Evolutionary conservation across 1,140 invertebrate species (phyloP).

Genomic region (Charaxes varanes): DNA sequence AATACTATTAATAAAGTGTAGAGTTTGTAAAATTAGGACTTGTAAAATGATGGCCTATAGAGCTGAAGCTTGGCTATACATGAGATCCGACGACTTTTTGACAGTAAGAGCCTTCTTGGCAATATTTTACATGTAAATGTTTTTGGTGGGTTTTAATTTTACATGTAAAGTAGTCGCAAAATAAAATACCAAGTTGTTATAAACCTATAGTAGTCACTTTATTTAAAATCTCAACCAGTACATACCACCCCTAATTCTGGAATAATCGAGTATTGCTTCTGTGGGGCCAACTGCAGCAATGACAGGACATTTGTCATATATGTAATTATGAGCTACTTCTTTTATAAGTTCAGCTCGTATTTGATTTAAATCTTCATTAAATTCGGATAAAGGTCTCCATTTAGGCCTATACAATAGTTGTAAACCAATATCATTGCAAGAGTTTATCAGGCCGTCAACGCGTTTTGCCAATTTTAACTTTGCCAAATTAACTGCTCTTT

Average conservation of each 20-base stretch:
- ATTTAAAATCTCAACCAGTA: constrained; percentile 75
- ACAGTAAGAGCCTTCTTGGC: too few relatives aligned
- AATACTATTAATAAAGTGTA: too few relatives aligned
- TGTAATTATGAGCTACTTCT: constrained; percentile 77
- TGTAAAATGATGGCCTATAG: too few relatives aligned
- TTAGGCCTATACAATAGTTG: constrained; percentile 84
- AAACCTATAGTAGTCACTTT: too few relatives aligned
- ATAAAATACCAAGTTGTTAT: too few relatives aligned
- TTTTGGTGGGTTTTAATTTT: too few relatives aligned
- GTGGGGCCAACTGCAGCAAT: constrained; percentile 82
- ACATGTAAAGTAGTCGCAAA: too few relatives aligned
- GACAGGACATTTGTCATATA: constrained; percentile 84
- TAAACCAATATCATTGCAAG: constrained; percentile 88
- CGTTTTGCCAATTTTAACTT: constrained; percentile 76
- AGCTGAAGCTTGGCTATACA: too few relatives aligned
- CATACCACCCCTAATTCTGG: constrained; percentile 77
- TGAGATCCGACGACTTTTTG: too few relatives aligned
- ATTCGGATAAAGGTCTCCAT: constrained; percentile 78
- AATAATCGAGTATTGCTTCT: constrained; percentile 81
- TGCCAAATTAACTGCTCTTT: constrained; percentile 44
- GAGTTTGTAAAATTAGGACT: too few relatives aligned
- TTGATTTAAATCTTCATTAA: constrained; percentile 79
- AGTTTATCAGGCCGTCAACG: constrained; percentile 83
- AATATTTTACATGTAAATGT: too few relatives aligned
- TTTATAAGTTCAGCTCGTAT: constrained; percentile 76